These are phyloP conservation scores for Aphis gossypii DNA, from an alignment of 1,140 invertebrate species.

Conservation along the genomic window DNA sequence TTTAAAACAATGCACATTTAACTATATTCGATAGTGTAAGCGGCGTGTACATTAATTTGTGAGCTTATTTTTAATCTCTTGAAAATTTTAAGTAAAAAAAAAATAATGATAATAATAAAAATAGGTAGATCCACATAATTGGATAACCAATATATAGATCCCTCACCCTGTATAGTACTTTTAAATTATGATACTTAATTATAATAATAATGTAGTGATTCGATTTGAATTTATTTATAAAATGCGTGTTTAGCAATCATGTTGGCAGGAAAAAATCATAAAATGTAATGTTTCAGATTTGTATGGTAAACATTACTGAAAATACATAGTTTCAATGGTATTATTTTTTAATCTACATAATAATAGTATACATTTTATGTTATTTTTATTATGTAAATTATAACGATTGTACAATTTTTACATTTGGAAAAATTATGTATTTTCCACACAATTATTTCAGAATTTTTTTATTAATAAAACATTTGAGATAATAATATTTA, in stretches of 20 bases:
- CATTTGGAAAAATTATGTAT: neutral
- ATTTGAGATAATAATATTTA: neutral
- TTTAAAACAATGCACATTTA: neutral
- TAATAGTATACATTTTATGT: neutral
- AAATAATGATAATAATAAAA: neutral
- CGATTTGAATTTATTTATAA: conserved; percentile 20
- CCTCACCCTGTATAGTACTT: neutral
- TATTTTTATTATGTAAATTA: conserved; percentile 14
- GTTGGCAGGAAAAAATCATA: neutral
- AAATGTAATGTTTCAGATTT: conserved; percentile 9
- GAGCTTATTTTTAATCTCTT: neutral
- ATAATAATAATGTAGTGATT: neutral
- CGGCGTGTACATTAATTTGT: neutral
- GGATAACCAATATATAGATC: neutral
- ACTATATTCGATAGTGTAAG: neutral
- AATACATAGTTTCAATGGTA: no score
- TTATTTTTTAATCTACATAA: conserved; percentile 4
- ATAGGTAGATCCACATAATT: neutral
- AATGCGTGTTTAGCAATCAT: neutral
- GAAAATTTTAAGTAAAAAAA: neutral
- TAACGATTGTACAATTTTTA: neutral
- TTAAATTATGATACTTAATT: neutral
- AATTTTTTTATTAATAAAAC: neutral
- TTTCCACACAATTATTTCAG: neutral
- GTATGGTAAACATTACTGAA: neutral